Percentiles rank a stretch among this genome's conserved stretches.
These are phyloP conservation scores for Babyrousa celebensis DNA, from an alignment of 2,797 vertebrate species.

Conservation along the genomic window DNA sequence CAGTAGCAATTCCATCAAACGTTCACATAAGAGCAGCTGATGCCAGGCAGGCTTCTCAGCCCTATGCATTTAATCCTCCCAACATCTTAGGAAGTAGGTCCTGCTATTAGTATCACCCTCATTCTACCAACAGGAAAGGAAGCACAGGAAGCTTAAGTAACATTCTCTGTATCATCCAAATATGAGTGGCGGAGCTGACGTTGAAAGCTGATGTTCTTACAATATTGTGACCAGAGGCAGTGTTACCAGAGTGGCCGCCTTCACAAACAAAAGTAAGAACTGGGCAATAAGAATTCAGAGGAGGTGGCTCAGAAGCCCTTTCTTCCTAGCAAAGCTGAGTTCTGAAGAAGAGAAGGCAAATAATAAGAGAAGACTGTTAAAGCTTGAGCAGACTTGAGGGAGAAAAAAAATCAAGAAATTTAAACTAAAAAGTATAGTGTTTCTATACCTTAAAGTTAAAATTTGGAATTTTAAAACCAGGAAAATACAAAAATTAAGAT, in stretches of 20 bases:
- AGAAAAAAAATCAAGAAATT: neutral
- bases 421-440: neutral
- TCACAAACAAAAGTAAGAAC: neutral
- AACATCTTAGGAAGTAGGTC: neutral
- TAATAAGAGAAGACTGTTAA: neutral
- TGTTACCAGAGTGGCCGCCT: neutral
- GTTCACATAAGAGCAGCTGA: neutral
- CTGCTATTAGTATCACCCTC: neutral
- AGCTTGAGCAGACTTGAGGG: neutral
- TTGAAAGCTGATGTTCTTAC: neutral
- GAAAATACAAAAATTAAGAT: neutral
- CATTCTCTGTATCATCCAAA: neutral
- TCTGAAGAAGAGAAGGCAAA: neutral
- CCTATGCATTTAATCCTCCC: neutral
- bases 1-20: neutral
- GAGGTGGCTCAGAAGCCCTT: neutral
- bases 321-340: neutral
- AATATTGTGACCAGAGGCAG: neutral
- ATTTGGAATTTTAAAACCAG: slow-evolving; percentile 31
- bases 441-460: neutral
- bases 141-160: neutral
- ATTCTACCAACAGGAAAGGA: neutral
- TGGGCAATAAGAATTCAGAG: neutral
- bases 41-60: neutral
- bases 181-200: neutral